Evolutionary conservation across 2,113 vertebrate genomes (phyloP).

Genomic region (Puntigrus tetrazona): DNA sequence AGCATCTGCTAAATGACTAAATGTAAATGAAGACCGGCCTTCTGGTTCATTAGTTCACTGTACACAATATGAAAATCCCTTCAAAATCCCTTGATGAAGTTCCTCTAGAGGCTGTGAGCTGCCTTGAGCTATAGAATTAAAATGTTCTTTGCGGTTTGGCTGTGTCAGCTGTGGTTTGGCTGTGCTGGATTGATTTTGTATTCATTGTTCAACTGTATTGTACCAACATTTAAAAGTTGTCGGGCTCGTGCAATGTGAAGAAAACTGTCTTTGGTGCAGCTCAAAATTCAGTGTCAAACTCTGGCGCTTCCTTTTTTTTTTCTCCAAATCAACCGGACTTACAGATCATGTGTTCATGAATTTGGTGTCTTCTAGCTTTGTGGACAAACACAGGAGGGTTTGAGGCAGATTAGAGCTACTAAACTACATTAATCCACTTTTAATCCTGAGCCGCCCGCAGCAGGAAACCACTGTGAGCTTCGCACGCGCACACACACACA

Average conservation of each 20-base stretch:
- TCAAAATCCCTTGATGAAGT: constrained; percentile 15
- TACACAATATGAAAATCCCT: constrained; percentile 20
- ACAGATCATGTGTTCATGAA: not conserved
- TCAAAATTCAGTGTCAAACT: not conserved
- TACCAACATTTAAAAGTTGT: not conserved
- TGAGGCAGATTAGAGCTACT: constrained; percentile 22
- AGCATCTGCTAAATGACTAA: constrained; percentile 15
- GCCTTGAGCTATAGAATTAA: not conserved
- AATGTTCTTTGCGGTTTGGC: not conserved
- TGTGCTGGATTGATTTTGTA: not conserved
- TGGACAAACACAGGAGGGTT: constrained; percentile 31
- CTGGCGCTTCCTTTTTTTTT: not conserved
- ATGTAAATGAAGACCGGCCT: constrained; percentile 1
- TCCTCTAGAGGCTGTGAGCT: not conserved
- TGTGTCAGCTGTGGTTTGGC: not conserved
- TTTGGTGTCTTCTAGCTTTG: constrained; percentile 7
- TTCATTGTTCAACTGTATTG: not conserved
- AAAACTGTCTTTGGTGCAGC: not conserved
- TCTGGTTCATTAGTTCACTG: constrained; percentile 25
- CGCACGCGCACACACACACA: not conserved
- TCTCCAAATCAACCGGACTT: not conserved
- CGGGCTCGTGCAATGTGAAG: not conserved
- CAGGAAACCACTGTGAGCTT: not conserved
- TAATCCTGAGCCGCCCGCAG: constrained; percentile 7
- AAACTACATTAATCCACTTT: constrained; percentile 34